Evolutionary conservation across 2,888 invertebrate species (phyloP).

Genomic region (Pemphredon lugubris): DNA sequence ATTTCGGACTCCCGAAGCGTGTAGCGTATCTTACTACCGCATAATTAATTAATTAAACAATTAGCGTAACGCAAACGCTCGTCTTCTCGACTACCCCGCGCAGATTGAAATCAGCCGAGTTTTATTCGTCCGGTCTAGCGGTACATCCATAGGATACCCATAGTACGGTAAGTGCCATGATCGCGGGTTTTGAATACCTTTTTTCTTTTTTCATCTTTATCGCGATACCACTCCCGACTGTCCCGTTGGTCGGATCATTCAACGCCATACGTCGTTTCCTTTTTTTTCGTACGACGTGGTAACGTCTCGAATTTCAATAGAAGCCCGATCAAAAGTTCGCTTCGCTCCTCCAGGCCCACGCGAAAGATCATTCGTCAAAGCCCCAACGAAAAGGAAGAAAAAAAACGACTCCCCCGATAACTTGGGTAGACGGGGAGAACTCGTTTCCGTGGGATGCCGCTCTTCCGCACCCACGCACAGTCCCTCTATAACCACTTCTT

Average conservation of each 20-base stretch:
- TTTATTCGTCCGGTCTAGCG: slow-evolving; percentile 62
- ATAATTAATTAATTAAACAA: slow-evolving; percentile 49
- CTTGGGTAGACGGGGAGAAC: too few relatives aligned
- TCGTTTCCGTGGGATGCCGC: slow-evolving; percentile 31
- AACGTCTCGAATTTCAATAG: neutral
- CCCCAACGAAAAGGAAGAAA: slow-evolving; percentile 1
- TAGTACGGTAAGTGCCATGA: slow-evolving; percentile 25
- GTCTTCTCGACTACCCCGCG: slow-evolving; percentile 15
- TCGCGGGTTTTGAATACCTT: slow-evolving; percentile 7
- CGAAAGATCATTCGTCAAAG: slow-evolving; percentile 10
- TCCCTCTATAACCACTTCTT: slow-evolving; percentile 6
- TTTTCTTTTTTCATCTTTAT: slow-evolving; percentile 34
- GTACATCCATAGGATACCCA: slow-evolving; percentile 51
- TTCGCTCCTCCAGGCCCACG: neutral
- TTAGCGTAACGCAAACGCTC: slow-evolving; percentile 17
- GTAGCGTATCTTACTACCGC: neutral
- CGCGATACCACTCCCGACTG: slow-evolving; percentile 3
- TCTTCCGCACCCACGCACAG: slow-evolving; percentile 43
- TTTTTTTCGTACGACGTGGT: neutral
- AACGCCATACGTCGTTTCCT: too few relatives aligned
- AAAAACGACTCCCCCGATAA: slow-evolving; percentile 7
- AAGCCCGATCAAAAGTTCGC: too few relatives aligned
- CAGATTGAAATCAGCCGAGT: slow-evolving; percentile 34
- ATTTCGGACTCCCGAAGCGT: neutral
- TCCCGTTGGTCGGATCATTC: too few relatives aligned